Conservation (phyloP, 2,888 invertebrate species). For the Yponomeuta evonymella region DNA sequence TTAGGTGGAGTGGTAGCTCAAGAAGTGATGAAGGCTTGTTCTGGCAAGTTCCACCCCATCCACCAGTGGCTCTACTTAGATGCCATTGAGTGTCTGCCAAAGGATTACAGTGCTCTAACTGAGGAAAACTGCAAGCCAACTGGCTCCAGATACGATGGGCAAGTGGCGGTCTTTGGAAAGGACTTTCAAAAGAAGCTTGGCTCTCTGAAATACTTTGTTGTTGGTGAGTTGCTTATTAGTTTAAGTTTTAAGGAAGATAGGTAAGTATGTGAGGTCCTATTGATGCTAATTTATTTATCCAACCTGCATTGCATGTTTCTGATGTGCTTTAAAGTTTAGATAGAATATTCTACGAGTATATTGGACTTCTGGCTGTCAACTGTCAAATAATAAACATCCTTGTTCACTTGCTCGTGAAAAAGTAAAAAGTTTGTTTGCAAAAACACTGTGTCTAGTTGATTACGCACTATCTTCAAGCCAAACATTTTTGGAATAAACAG, state of each 20-base stretch:
- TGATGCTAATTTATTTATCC: no score
- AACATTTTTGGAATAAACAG: no score
- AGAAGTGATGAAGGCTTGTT: slow-evolving; percentile 99
- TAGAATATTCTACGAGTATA: no score
- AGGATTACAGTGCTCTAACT: slow-evolving; percentile 77
- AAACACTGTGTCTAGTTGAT: no score
- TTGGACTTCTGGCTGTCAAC: no score
- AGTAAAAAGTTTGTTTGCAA: no score
- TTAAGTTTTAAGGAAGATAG: slow-evolving; percentile 2
- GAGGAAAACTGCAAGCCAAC: slow-evolving; percentile 85
- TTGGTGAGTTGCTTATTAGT: slow-evolving; percentile 51
- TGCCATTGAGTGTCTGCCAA: slow-evolving; percentile 94
- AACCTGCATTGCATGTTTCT: no score
- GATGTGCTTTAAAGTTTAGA: no score
- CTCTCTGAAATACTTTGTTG: slow-evolving; percentile 86
- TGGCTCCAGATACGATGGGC: slow-evolving; percentile 89
- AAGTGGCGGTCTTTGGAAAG: slow-evolving; percentile 94
- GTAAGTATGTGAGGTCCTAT: no score
- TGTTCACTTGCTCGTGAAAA: no score
- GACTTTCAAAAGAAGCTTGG: slow-evolving; percentile 91
- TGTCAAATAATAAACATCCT: no score
- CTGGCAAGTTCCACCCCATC: slow-evolving; percentile 96
- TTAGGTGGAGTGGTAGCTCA: slow-evolving; percentile 98
- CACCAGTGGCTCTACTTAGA: slow-evolving; percentile 97
- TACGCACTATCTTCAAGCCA: no score